A percentile compares a stretch with the other conserved stretches of the same genome.
These are phyloP conservation scores for Spodoptera littoralis DNA, from an alignment of 2,888 invertebrate species.

Conservation along the genomic window DNA sequence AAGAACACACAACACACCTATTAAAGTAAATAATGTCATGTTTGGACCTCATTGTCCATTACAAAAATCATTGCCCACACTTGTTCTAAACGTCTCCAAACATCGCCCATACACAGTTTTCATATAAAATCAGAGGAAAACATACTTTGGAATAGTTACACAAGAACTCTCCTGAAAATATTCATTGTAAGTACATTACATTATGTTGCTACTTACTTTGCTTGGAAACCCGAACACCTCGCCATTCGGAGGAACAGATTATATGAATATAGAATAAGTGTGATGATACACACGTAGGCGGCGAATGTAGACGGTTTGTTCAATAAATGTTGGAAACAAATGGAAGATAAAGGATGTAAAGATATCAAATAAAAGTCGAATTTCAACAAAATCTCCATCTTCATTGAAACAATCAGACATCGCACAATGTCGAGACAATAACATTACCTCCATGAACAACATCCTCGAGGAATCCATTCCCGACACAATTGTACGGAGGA, in stretches of 20 bases:
- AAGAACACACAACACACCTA: too few species aligned
- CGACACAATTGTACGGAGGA: constrained; percentile 34
- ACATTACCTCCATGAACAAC: constrained; percentile 29
- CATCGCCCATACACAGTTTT: too few species aligned
- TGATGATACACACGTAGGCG: constrained; percentile 25
- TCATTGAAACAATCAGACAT: constrained; percentile 39
- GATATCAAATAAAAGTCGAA: background rate
- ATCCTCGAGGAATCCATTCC: constrained; percentile 35
- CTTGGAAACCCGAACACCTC: constrained; percentile 36
- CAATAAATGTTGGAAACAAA: background rate
- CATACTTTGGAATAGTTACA: background rate
- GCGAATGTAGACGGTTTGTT: background rate
- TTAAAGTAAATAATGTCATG: too few species aligned
- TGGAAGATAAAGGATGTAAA: constrained; percentile 8
- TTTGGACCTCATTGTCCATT: too few species aligned
- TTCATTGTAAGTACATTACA: constrained; percentile 6
- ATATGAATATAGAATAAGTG: constrained; percentile 53
- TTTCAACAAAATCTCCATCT: constrained; percentile 10
- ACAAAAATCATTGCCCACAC: too few species aligned
- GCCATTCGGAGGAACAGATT: constrained; percentile 48
- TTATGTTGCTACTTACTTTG: constrained; percentile 23
- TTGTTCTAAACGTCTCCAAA: too few species aligned
- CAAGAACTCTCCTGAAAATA: constrained; percentile 9
- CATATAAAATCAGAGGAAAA: too few species aligned
- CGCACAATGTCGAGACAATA: constrained; percentile 17